phyloP scores from a whole-genome alignment of 2,888 invertebrate species.

The Himalopsyche anomala region DNA sequence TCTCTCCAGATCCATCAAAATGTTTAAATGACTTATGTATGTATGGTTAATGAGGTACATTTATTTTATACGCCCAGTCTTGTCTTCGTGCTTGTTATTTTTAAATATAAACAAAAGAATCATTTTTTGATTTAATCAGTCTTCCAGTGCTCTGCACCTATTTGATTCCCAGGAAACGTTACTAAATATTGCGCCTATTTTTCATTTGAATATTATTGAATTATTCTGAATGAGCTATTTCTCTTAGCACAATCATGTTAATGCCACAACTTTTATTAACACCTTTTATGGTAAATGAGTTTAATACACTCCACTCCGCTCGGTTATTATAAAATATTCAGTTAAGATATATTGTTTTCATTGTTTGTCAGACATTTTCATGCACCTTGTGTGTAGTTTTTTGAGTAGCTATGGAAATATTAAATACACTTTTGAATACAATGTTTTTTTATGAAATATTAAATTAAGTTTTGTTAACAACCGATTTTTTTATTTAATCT shows the following conservation, averaged over 20 bases:
- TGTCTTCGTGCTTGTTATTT: constrained; percentile 10
- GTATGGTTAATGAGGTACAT: constrained; percentile 3
- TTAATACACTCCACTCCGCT: constrained; percentile 47
- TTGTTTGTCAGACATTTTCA: not conserved
- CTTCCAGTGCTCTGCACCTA: not conserved
- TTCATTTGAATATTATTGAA: constrained; percentile 39
- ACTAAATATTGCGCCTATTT: not conserved
- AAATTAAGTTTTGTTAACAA: too few relatives aligned
- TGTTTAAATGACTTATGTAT: constrained; percentile 37
- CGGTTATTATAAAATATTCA: constrained; percentile 45
- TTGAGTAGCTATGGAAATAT: not conserved
- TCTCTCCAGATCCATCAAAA: constrained; percentile 12
- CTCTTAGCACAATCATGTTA: constrained; percentile 50
- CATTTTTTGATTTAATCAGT: constrained; percentile 43
- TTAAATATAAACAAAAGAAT: constrained; percentile 16
- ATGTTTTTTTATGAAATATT: too few relatives aligned
- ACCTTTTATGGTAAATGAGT: constrained; percentile 51
- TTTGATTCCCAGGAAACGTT: constrained; percentile 36
- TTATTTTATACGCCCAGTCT: not conserved
- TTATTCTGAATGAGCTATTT: constrained; percentile 16
- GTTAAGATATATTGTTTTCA: not conserved
- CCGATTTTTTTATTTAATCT: too few relatives aligned
- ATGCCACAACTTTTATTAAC: constrained; percentile 51
- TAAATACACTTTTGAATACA: not conserved
- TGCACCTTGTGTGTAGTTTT: not conserved